phyloP scores from a whole-genome alignment of 2,113 vertebrate genomes.

The Nothocercus nigrocapillus region DNA sequence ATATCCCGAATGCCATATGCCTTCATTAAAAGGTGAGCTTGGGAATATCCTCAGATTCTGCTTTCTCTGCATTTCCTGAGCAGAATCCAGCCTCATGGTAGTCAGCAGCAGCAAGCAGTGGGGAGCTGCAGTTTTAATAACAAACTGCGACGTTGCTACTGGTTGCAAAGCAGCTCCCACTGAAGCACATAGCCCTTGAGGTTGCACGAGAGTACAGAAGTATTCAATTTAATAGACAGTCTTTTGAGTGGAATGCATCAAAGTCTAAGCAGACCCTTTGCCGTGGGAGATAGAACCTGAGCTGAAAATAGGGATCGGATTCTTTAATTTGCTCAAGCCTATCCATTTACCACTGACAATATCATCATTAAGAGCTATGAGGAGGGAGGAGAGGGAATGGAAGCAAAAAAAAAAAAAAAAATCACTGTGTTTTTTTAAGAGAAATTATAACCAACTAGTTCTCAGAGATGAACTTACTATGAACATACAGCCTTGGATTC shows the following conservation, averaged over 20 bases:
- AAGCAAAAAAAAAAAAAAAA: background rate
- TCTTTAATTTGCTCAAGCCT: conserved; percentile 11
- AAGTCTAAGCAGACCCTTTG: conserved; percentile 46
- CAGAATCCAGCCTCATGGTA: conserved; percentile 8
- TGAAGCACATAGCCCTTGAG: conserved; percentile 33
- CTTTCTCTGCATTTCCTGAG: conserved; percentile 57
- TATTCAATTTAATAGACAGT: conserved; percentile 37
- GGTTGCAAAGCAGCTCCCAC: conserved; percentile 46
- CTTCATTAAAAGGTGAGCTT: conserved; percentile 57
- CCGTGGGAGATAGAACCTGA: conserved; percentile 47
- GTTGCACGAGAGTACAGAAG: conserved; percentile 2
- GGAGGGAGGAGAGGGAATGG: background rate
- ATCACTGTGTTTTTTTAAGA: background rate
- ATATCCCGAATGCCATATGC: conserved; percentile 26
- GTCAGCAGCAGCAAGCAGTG: conserved; percentile 23
- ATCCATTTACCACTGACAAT: conserved; percentile 20
- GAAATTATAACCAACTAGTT: background rate
- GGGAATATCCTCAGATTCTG: conserved; percentile 40
- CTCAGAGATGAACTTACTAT: background rate
- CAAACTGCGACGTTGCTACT: conserved; percentile 47
- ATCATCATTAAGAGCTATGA: background rate
- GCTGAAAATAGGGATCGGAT: background rate
- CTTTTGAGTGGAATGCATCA: conserved; percentile 36
- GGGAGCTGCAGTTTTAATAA: conserved; percentile 60
- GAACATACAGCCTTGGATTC: background rate